phyloP scores from a whole-genome alignment of 2,888 invertebrate species.

The Limnephilus lunatus region DNA sequence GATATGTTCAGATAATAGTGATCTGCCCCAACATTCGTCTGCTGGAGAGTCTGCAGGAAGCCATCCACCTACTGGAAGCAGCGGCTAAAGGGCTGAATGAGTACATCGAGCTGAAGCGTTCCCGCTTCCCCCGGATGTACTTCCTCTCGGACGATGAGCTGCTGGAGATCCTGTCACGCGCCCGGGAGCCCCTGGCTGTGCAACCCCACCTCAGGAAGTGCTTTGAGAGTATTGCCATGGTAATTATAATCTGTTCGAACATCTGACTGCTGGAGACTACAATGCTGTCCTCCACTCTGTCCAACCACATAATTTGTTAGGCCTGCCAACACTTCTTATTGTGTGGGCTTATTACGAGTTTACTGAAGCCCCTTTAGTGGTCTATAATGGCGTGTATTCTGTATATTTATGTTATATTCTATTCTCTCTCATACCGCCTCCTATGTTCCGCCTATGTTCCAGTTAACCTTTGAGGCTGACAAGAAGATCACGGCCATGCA shows the following conservation, averaged over 20 bases:
- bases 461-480: slow-evolving; percentile 84
- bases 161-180: slow-evolving; percentile 92
- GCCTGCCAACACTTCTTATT: not conserved
- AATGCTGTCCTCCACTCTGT: not conserved
- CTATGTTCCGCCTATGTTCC: slow-evolving; percentile 53
- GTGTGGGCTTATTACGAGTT: too few relatives aligned
- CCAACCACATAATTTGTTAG: slow-evolving; percentile 85
- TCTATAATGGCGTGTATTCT: not conserved
- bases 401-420: not conserved
- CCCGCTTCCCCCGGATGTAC: slow-evolving; percentile 92
- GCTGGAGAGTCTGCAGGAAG: slow-evolving; percentile 83
- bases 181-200: slow-evolving; percentile 90
- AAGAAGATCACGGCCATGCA: slow-evolving; percentile 85
- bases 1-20: slow-evolving; percentile 77
- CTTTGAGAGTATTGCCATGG: slow-evolving; percentile 93
- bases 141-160: slow-evolving; percentile 94
- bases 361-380: not conserved
- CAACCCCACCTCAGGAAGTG: slow-evolving; percentile 97
- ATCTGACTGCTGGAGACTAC: too few relatives aligned
- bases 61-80: slow-evolving; percentile 82
- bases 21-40: slow-evolving; percentile 81
- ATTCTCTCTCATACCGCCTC: not conserved
- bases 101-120: slow-evolving; percentile 89
- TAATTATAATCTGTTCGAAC: slow-evolving; percentile 71
- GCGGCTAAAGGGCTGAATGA: slow-evolving; percentile 86